These are phyloP conservation scores for Drosophila bifasciata DNA, from an alignment of 1,140 invertebrate genomes.

Conservation along the genomic window DNA sequence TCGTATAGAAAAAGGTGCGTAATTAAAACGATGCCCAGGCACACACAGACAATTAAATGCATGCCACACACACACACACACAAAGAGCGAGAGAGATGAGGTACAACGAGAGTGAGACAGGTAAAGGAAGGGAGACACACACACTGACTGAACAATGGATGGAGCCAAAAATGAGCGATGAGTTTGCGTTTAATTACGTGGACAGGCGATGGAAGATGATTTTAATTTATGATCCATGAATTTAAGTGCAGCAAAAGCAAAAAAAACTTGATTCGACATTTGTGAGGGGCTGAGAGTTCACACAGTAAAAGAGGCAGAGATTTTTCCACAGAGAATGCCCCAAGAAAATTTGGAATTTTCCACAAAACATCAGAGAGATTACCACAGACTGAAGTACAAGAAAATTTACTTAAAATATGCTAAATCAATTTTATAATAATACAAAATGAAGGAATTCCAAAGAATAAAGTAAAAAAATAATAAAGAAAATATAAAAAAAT, in stretches of 20 bases:
- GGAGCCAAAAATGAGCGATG: conserved; percentile 64
- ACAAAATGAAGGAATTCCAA: no score
- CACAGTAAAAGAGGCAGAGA: no score
- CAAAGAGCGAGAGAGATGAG: conserved; percentile 2
- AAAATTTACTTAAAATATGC: no score
- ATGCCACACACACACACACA: conserved; percentile 47
- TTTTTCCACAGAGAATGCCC: background rate
- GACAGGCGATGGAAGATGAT: conserved; percentile 50
- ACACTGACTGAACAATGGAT: conserved; percentile 26
- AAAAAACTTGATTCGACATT: background rate
- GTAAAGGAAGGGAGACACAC: background rate
- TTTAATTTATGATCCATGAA: conserved; percentile 65
- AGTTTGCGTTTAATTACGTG: conserved; percentile 66
- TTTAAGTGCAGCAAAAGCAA: conserved; percentile 13
- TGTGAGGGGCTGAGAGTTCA: no score
- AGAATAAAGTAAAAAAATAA: no score
- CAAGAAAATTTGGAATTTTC: no score
- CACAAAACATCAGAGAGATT: no score
- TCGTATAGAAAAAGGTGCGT: conserved; percentile 69
- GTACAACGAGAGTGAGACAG: no score
- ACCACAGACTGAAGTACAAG: no score
- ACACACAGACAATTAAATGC: conserved; percentile 70
- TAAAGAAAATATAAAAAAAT: no score
- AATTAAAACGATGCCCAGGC: conserved; percentile 71
- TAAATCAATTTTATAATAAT: no score